phyloP scores from a whole-genome alignment of 2,797 vertebrate genomes.

The Synanceia verrucosa region DNA sequence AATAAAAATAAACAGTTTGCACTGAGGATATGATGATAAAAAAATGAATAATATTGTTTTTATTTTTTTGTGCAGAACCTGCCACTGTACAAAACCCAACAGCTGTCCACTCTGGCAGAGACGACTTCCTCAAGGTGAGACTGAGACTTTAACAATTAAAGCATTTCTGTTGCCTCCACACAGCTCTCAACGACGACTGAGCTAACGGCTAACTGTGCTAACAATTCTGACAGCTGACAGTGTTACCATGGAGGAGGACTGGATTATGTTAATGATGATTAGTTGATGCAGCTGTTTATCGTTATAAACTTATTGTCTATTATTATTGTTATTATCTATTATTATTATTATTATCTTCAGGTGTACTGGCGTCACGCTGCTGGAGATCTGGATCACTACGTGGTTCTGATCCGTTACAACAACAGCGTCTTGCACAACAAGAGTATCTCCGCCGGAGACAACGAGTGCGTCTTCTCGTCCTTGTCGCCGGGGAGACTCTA shows the following conservation, averaged over 20 bases:
- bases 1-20: too few species aligned
- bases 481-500: slow-evolving; percentile 92
- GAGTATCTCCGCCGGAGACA: slow-evolving; percentile 83
- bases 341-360: slow-evolving; percentile 38
- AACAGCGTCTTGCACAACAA: slow-evolving; percentile 87
- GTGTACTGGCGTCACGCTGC: slow-evolving; percentile 93
- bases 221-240: too few species aligned
- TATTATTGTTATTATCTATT: not conserved
- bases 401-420: slow-evolving; percentile 90
- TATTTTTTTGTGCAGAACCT: slow-evolving; percentile 81
- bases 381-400: slow-evolving; percentile 91
- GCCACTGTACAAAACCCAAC: slow-evolving; percentile 90
- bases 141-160: too few species aligned
- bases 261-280: not conserved
- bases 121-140: slow-evolving; percentile 87
- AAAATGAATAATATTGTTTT: not conserved
- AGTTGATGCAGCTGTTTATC: not conserved
- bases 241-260: too few species aligned
- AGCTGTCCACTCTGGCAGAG: slow-evolving; percentile 90
- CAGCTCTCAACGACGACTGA: too few species aligned
- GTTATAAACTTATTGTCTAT: not conserved
- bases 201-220: too few species aligned
- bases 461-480: slow-evolving; percentile 88
- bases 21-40: too few species aligned
- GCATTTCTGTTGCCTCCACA: too few species aligned